phyloP scores from a whole-genome alignment of 1,140 invertebrate species.

The Pseudoatta argentina region DNA sequence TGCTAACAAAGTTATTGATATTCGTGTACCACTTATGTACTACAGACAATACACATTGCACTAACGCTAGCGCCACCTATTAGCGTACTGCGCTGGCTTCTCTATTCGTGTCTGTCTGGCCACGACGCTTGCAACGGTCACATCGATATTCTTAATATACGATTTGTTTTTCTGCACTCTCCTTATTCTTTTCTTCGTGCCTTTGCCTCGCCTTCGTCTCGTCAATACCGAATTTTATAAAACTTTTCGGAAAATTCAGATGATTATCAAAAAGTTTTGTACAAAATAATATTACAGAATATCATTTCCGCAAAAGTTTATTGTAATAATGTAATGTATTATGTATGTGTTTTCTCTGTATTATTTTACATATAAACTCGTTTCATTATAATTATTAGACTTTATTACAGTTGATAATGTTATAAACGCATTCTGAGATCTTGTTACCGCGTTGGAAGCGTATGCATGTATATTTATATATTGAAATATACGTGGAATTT shows the following conservation, averaged over 20 bases:
- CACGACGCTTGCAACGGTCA: too few species aligned
- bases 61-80: too few species aligned
- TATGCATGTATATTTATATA: neutral
- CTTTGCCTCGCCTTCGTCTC: too few species aligned
- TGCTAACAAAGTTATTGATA: slow-evolving; percentile 15
- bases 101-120: too few species aligned
- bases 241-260: neutral
- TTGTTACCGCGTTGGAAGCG: neutral
- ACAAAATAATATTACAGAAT: neutral
- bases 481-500: slow-evolving; percentile 6
- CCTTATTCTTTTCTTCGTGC: too few species aligned
- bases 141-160: too few species aligned
- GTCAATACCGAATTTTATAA: slow-evolving; percentile 3
- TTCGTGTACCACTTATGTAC: too few species aligned
- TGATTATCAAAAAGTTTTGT: neutral
- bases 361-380: neutral
- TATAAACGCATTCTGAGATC: slow-evolving; percentile 23
- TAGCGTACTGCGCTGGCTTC: too few species aligned
- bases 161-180: too few species aligned
- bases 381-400: slow-evolving; percentile 14
- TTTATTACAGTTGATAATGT: neutral
- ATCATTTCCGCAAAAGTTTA: neutral
- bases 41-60: too few species aligned
- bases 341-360: neutral
- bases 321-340: neutral